Conservation (phyloP, 2,113 vertebrate species). For the Sphaerodactylus townsendi region DNA sequence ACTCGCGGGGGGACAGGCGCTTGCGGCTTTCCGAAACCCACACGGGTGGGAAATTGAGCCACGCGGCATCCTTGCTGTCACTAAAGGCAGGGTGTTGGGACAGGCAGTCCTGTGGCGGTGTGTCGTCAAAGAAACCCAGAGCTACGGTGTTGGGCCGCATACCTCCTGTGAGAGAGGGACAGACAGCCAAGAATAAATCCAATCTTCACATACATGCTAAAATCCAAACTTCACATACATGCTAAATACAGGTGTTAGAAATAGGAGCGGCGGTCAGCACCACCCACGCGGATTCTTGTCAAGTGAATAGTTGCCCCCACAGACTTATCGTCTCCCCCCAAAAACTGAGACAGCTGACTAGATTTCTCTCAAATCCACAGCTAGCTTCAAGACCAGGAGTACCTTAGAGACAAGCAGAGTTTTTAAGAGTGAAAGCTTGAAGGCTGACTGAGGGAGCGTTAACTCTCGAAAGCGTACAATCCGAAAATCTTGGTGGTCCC, state of each 20-base stretch:
- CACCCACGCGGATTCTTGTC: too few relatives aligned
- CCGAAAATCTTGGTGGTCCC: too few relatives aligned
- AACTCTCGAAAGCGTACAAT: too few relatives aligned
- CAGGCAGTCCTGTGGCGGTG: slow-evolving; percentile 74
- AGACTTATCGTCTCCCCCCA: background rate
- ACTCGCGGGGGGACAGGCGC: slow-evolving; percentile 78
- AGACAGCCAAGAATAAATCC: fast-evolving
- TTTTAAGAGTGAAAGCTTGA: too few relatives aligned
- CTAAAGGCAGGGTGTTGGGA: slow-evolving; percentile 62
- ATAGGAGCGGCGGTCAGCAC: too few relatives aligned
- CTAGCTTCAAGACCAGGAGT: too few relatives aligned
- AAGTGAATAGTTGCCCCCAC: background rate
- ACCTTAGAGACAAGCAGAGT: too few relatives aligned
- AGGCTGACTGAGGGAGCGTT: too few relatives aligned
- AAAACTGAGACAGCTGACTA: background rate
- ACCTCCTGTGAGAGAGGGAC: slow-evolving; percentile 72
- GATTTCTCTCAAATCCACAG: background rate
- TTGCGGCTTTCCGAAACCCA: slow-evolving; percentile 56
- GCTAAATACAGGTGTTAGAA: too few relatives aligned
- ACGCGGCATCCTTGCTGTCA: slow-evolving; percentile 4
- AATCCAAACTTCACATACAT: too few relatives aligned
- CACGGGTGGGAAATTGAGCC: slow-evolving; percentile 74
- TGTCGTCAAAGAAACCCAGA: slow-evolving; percentile 85
- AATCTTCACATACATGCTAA: too few relatives aligned
- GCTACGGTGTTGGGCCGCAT: slow-evolving; percentile 93